These are phyloP conservation scores for Pomatostomus ruficeps DNA, from an alignment of 2,113 vertebrate genomes.

Conservation along the genomic window DNA sequence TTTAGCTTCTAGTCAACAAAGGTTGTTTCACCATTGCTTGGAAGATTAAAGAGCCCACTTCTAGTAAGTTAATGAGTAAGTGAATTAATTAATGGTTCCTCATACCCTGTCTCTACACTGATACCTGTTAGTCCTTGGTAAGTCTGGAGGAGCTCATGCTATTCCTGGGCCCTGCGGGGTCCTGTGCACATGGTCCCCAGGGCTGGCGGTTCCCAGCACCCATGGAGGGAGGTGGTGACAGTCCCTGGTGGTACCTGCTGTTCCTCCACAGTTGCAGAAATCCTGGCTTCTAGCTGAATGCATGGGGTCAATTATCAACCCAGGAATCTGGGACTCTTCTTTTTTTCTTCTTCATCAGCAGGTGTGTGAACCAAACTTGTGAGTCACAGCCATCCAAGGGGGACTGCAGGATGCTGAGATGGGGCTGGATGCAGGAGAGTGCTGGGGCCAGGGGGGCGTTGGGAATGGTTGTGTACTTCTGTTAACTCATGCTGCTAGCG, in stretches of 20 bases:
- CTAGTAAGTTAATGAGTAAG: conserved; percentile 39
- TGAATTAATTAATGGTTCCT: conserved; percentile 34
- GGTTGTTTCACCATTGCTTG: not conserved
- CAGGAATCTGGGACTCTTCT: not conserved
- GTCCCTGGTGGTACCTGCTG: not conserved
- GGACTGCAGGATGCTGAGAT: fast-evolving
- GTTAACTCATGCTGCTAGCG: not conserved
- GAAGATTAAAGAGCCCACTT: not conserved
- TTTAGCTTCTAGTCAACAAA: not conserved
- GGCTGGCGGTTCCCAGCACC: not conserved
- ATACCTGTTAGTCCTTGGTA: not conserved
- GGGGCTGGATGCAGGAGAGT: not conserved
- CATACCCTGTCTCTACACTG: not conserved
- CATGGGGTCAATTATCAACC: not conserved
- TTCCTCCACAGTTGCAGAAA: not conserved
- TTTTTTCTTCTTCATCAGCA: not conserved
- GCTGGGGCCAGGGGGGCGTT: not conserved
- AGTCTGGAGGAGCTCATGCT: not conserved
- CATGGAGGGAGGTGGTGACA: not conserved
- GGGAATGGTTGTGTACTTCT: not conserved
- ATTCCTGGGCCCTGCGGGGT: not conserved
- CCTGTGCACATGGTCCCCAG: not conserved
- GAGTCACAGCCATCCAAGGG: not conserved
- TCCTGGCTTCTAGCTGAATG: not conserved
- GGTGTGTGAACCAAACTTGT: not conserved